A percentile compares a stretch with the other conserved stretches of the same genome.
These are phyloP conservation scores for Heliconius himera DNA, from an alignment of 1,140 invertebrate genomes.

Conservation along the genomic window DNA sequence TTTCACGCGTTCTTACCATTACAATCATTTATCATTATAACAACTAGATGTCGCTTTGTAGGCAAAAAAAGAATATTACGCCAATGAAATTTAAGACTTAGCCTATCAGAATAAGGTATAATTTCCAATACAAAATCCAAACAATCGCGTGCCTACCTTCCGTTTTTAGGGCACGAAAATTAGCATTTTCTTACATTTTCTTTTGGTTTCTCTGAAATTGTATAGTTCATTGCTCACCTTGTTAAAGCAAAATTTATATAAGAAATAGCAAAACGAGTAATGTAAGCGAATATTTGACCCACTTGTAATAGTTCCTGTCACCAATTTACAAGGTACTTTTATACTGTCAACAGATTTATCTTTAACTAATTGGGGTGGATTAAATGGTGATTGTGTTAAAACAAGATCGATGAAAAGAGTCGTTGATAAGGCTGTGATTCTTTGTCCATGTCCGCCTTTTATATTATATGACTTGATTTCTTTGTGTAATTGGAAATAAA, in stretches of 20 bases:
- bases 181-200: conserved; percentile 54
- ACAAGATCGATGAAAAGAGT: conserved; percentile 42
- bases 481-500: not conserved
- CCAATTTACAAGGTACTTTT: not conserved
- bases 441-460: conserved; percentile 14
- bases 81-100: conserved; percentile 27
- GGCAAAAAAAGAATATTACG: conserved; percentile 37
- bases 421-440: conserved; percentile 10
- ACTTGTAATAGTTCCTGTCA: conserved; percentile 9
- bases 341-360: conserved; percentile 53
- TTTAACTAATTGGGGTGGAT: conserved; percentile 57
- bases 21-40: conserved; percentile 59
- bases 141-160: conserved; percentile 52
- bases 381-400: conserved; percentile 43
- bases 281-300: conserved; percentile 35
- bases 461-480: not conserved
- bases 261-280: conserved; percentile 39
- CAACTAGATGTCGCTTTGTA: conserved; percentile 52
- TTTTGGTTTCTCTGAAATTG: conserved; percentile 51
- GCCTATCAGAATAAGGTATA: not conserved
- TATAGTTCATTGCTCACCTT: conserved; percentile 45
- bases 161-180: conserved; percentile 51
- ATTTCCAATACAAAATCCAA: not conserved
- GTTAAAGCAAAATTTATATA: conserved; percentile 21
- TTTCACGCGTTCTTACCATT: conserved; percentile 34